phyloP scores from a whole-genome alignment of 2,113 vertebrate species.

The Anguilla japonica region DNA sequence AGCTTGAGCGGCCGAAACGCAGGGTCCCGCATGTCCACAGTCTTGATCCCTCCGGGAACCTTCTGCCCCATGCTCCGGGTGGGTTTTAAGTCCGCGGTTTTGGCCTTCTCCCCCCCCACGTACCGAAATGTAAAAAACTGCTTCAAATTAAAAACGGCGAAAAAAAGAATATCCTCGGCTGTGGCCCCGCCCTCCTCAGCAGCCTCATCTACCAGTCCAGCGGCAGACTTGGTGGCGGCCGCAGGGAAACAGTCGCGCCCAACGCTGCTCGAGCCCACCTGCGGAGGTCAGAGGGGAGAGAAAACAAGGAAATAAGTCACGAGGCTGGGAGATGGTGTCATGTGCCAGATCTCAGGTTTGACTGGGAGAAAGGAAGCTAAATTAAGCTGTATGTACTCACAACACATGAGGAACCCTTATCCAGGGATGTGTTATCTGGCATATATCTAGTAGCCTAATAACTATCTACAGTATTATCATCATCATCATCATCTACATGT shows the following conservation, averaged over 20 bases:
- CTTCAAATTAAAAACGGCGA: slow-evolving; percentile 23
- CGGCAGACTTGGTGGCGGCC: slow-evolving; percentile 28
- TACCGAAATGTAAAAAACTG: slow-evolving; percentile 39
- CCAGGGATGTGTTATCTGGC: too few relatives aligned
- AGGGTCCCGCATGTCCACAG: slow-evolving; percentile 94
- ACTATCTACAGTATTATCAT: too few relatives aligned
- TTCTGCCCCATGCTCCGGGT: slow-evolving; percentile 89
- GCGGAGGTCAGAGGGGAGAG: slow-evolving; percentile 48
- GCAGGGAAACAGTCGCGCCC: slow-evolving; percentile 40
- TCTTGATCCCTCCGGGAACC: slow-evolving; percentile 95
- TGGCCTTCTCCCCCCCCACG: slow-evolving; percentile 42
- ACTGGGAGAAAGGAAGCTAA: not conserved
- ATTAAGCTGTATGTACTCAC: not conserved
- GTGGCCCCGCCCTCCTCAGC: slow-evolving; percentile 50
- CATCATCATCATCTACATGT: too few relatives aligned
- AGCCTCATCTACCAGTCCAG: slow-evolving; percentile 36
- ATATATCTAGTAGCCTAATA: too few relatives aligned
- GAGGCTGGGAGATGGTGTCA: not conserved
- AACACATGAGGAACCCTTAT: not conserved
- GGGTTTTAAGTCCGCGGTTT: slow-evolving; percentile 25
- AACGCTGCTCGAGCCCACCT: slow-evolving; percentile 56
- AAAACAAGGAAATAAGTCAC: slow-evolving; percentile 28
- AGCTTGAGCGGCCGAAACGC: slow-evolving; percentile 86
- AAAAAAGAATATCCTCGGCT: slow-evolving; percentile 48
- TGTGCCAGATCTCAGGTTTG: not conserved